Evolutionary conservation across 2,888 invertebrate species (phyloP).

Genomic region (Drosophila neutralis): DNA sequence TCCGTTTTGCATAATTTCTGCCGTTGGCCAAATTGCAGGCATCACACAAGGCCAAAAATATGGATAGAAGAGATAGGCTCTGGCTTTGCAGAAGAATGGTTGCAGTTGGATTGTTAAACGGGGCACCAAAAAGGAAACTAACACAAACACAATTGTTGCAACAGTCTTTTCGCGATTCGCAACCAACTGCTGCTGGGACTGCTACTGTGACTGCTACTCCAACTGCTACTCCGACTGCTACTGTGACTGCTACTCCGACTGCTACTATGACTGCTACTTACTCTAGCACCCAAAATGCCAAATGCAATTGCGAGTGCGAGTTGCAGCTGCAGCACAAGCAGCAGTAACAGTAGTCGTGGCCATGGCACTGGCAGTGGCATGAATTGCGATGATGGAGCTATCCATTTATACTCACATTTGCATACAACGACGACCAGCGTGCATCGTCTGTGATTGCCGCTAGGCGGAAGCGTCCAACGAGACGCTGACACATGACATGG

Average conservation of each 20-base stretch:
- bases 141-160: slow-evolving; percentile 71
- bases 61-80: slow-evolving; percentile 36
- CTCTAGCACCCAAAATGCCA: slow-evolving; percentile 27
- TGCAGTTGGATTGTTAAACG: slow-evolving; percentile 8
- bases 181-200: slow-evolving; percentile 35
- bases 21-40: slow-evolving; percentile 75
- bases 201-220: slow-evolving; percentile 15
- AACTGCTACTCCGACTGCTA: slow-evolving; percentile 23
- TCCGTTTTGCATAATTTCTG: slow-evolving; percentile 80
- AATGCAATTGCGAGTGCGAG: slow-evolving; percentile 39
- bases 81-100: slow-evolving; percentile 11
- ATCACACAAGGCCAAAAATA: slow-evolving; percentile 45
- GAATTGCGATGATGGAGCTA: slow-evolving; percentile 82
- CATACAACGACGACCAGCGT: slow-evolving; percentile 62
- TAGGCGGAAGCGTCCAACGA: slow-evolving; percentile 72
- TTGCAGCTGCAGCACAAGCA: slow-evolving; percentile 39
- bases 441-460: slow-evolving; percentile 75
- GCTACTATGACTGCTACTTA: slow-evolving; percentile 27
- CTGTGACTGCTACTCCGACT: slow-evolving; percentile 11
- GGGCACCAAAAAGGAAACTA: slow-evolving; percentile 30
- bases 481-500: slow-evolving; percentile 81
- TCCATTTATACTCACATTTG: slow-evolving; percentile 80
- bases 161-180: slow-evolving; percentile 69
- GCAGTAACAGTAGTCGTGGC: slow-evolving; percentile 18
- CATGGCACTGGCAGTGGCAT: slow-evolving; percentile 55